Conservation (phyloP, 1,140 invertebrate species). For the Pentalonia nigronervosa region DNA sequence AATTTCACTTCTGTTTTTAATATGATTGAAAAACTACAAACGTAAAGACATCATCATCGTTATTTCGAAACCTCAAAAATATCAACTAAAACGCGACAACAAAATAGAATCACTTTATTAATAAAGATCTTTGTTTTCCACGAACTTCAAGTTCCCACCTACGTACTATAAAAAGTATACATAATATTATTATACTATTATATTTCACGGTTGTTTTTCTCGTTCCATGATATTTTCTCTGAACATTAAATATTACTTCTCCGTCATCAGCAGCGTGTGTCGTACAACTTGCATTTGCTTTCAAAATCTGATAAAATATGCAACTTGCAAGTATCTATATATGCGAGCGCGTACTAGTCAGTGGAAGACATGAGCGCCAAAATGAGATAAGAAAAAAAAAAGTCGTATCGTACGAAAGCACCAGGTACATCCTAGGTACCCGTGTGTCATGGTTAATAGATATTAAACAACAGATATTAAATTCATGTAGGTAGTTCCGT, state of each 20-base stretch:
- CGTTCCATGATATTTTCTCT: not conserved
- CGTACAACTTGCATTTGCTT: not conserved
- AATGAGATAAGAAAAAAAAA: too few species aligned
- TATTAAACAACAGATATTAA: too few species aligned
- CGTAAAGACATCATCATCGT: not conserved
- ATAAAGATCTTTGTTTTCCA: not conserved
- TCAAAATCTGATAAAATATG: not conserved
- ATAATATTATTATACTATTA: not conserved
- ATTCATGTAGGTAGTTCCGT: too few species aligned
- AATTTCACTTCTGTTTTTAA: not conserved
- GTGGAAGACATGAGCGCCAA: too few species aligned
- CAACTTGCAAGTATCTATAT: too few species aligned
- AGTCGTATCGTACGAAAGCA: too few species aligned
- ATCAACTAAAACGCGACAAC: not conserved
- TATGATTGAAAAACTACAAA: not conserved
- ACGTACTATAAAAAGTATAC: not conserved
- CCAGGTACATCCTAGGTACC: too few species aligned
- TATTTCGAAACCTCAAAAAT: not conserved
- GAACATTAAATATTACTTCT: not conserved
- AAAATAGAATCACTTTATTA: not conserved
- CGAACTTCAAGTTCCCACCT: not conserved
- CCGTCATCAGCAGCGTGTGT: not conserved
- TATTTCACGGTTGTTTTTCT: not conserved
- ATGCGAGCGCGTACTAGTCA: too few species aligned
- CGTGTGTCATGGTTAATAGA: too few species aligned